Evolutionary conservation across 2,888 invertebrate species (phyloP).

Genomic region (Suillia variegata): DNA sequence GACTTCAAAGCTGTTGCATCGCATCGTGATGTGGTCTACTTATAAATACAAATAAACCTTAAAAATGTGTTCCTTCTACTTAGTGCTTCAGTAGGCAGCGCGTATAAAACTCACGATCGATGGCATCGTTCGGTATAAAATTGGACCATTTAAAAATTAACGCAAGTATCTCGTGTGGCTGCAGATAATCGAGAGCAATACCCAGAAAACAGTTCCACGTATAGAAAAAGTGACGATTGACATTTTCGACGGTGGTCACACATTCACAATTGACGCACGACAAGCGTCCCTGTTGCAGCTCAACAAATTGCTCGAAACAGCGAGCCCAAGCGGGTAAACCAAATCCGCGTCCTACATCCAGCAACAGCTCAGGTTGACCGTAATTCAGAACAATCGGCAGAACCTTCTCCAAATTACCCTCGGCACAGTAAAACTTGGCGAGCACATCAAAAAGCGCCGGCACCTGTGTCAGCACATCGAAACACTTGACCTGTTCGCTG

Average conservation of each 20-base stretch:
- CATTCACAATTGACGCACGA: slow-evolving; percentile 58
- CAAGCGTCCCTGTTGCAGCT: slow-evolving; percentile 55
- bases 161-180: slow-evolving; percentile 51
- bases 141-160: slow-evolving; percentile 58
- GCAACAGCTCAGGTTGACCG: slow-evolving; percentile 53
- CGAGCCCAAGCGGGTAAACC: slow-evolving; percentile 52
- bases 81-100: slow-evolving; percentile 57
- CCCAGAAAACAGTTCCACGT: slow-evolving; percentile 60
- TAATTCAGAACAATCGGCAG: slow-evolving; percentile 57
- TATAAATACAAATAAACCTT: too few relatives aligned
- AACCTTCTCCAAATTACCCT: slow-evolving; percentile 57
- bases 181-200: slow-evolving; percentile 53
- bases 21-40: too few relatives aligned
- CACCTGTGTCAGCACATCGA: slow-evolving; percentile 55
- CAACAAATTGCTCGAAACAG: slow-evolving; percentile 58
- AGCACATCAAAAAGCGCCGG: slow-evolving; percentile 58
- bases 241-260: slow-evolving; percentile 48
- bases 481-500: slow-evolving; percentile 57
- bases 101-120: slow-evolving; percentile 58
- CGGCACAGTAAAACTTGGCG: slow-evolving; percentile 58
- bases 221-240: slow-evolving; percentile 57
- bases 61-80: too few relatives aligned
- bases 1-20: too few relatives aligned
- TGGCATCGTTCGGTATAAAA: slow-evolving; percentile 59
- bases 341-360: slow-evolving; percentile 53